Conservation (phyloP, 2,888 invertebrate species). For the Parthenolecanium corni region DNA sequence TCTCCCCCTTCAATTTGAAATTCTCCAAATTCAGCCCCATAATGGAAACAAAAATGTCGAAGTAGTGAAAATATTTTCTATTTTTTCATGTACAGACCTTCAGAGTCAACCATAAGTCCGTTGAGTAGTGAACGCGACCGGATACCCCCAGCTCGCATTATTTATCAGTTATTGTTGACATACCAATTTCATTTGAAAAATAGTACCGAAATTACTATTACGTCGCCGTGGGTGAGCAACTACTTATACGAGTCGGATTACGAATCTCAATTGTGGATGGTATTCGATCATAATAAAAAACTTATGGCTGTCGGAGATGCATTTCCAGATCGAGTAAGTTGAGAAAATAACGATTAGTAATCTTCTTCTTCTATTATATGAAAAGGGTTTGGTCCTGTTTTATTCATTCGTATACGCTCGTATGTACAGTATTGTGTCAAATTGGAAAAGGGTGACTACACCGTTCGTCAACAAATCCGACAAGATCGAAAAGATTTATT, state of each 20-base stretch:
- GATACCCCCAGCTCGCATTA: conserved; percentile 37
- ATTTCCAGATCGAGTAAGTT: conserved; percentile 63
- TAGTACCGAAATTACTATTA: conserved; percentile 67
- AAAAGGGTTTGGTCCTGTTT: background rate
- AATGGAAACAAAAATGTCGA: no score
- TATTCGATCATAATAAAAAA: conserved; percentile 84
- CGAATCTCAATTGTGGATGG: conserved; percentile 93
- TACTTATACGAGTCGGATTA: conserved; percentile 90
- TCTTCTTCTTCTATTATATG: background rate
- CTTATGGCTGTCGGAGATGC: conserved; percentile 77
- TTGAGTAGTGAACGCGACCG: conserved; percentile 54
- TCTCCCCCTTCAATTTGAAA: no score
- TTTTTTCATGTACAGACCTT: conserved; percentile 49
- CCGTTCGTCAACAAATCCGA: conserved; percentile 71
- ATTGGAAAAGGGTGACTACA: conserved; percentile 63
- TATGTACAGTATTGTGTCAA: conserved; percentile 28
- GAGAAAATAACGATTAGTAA: background rate
- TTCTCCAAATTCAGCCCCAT: no score
- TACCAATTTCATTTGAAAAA: conserved; percentile 77
- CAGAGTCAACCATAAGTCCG: conserved; percentile 66
- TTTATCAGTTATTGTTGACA: conserved; percentile 77
- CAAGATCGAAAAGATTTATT: conserved; percentile 77
- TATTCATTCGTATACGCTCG: background rate
- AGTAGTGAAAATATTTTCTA: background rate
- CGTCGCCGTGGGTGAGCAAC: conserved; percentile 68